Conservation (phyloP, 2,888 invertebrate species). For the Drosophila histrio region DNA sequence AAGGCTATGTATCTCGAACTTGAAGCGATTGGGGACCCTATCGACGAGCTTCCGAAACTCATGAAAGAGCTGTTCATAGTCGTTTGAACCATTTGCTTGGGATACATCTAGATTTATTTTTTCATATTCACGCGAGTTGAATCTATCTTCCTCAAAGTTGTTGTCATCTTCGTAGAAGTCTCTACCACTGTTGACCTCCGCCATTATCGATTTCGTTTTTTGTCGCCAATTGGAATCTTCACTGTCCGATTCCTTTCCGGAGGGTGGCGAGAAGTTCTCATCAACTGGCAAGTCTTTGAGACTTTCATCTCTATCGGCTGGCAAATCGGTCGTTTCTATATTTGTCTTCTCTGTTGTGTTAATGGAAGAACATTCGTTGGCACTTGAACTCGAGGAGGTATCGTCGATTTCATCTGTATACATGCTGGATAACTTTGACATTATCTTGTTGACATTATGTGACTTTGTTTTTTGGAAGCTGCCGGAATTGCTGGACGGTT, state of each 20-base stretch:
- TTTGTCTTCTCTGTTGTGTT: neutral
- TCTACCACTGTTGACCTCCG: neutral
- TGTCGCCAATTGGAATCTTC: constrained; percentile 7
- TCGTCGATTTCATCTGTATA: neutral
- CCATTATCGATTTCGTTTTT: neutral
- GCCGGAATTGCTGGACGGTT: neutral
- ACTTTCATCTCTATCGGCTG: neutral
- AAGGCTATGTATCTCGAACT: constrained; percentile 40
- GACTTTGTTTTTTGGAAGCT: neutral
- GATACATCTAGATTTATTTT: neutral
- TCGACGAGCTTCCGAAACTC: constrained; percentile 14
- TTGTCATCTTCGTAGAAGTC: constrained; percentile 57
- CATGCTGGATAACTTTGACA: too few species aligned
- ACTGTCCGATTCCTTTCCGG: constrained; percentile 19
- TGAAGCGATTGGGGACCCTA: constrained; percentile 28
- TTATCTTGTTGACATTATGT: neutral
- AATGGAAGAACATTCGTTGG: neutral
- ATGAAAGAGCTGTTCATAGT: constrained; percentile 39
- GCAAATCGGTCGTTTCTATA: neutral
- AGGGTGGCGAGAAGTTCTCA: neutral
- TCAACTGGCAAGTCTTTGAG: neutral
- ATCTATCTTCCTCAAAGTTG: neutral
- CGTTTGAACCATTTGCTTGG: neutral
- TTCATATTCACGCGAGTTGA: neutral
- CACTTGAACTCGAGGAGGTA: neutral